Evolutionary conservation across 1,140 invertebrate species (phyloP), one percentile per base, ranked within the genome.

Genomic region (Heliothis virescens): DNA sequence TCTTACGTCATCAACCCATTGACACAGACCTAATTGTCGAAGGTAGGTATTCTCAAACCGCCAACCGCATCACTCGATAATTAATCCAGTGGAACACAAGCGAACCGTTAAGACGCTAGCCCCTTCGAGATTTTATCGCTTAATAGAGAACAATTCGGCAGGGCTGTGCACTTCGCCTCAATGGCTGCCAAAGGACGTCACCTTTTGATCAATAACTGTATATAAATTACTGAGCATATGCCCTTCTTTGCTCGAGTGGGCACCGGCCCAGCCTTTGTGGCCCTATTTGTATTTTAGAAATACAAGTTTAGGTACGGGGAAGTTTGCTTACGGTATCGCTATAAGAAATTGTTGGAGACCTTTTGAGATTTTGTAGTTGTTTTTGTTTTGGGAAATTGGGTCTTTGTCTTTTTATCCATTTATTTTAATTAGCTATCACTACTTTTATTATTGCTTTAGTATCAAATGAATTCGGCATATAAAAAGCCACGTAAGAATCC

Each of bases 171-270:
- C 79, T 86, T 91, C 90, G 92, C 87, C 85, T 89, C 89, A 86
- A 85, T 94, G 92, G 88, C 83, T 91, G 81, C 89, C 91, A 94
- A 94, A 92, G 92, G 92, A 93, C 90, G 86, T 87, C 89, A 92
- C 87, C 92, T 92, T 94, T 94, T 94, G 92, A 94, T 94, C 92
- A 94, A 94, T 93, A 94, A 92, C 90, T 94, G 92, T 94, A 93
- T 91, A 94, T 90, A 94, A 93, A 92, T 92, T 92, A 93, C 85
- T 73, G 80, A 90, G 87, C 92, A 93, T 91, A 94, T 94, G 91
- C 89, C 92, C 91, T 94, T 92, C 92, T 79, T 83, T 93, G 93
- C 87, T 91, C 87, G 86, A 89, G 86, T 86, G 87, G 87, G 87
- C 84, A 91, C 87, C 82, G 87, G 87, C 84, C 80, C 63, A 53